Evolutionary conservation across 2,797 vertebrate genomes (phyloP).

Genomic region (Clamator glandarius): DNA sequence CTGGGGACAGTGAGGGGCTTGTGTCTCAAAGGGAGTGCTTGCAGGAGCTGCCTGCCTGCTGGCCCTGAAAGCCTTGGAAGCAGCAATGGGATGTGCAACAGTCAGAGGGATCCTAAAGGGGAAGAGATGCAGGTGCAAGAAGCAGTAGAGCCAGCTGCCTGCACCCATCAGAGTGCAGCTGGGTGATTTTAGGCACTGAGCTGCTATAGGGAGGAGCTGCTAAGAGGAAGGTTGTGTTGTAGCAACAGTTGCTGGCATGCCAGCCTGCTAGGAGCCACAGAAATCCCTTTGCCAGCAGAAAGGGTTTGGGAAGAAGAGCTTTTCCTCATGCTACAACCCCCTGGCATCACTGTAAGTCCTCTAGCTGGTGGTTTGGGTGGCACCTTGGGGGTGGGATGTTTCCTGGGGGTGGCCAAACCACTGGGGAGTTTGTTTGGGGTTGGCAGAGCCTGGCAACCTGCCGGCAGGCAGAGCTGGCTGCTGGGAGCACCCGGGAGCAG

Average conservation of each 20-base stretch:
- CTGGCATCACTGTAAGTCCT: fast-evolving
- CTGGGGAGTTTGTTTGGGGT: not conserved
- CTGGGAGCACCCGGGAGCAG: not conserved
- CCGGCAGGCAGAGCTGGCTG: not conserved
- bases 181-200: not conserved
- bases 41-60: not conserved
- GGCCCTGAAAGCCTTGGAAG: not conserved
- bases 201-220: constrained; percentile 33
- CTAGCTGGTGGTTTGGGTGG: fast-evolving
- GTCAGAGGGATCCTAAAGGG: not conserved
- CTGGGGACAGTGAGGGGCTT: not conserved
- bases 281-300: not conserved
- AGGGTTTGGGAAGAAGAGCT: fast-evolving
- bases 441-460: constrained; percentile 58
- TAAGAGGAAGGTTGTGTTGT: constrained; percentile 71
- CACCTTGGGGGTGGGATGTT: fast-evolving
- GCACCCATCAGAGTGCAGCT: fast-evolving
- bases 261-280: not conserved
- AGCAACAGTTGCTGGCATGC: not conserved
- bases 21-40: not conserved
- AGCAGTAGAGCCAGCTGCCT: not conserved
- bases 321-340: not conserved
- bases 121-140: not conserved
- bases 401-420: fast-evolving
- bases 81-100: fast-evolving